Evolutionary conservation across 2,113 vertebrate species (phyloP).

Genomic region (Haplochromis vanheusdeni): DNA sequence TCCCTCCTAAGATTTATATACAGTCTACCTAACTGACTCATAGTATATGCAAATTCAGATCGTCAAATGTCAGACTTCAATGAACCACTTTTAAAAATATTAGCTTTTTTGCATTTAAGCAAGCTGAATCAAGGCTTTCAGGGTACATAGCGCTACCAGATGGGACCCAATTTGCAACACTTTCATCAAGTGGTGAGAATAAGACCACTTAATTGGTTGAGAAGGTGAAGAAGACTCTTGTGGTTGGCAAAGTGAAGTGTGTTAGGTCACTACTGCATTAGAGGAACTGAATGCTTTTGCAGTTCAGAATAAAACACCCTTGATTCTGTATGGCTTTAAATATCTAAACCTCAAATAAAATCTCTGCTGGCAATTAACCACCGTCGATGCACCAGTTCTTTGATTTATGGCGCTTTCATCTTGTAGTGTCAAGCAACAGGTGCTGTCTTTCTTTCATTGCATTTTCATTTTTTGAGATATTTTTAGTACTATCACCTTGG

Average conservation of each 20-base stretch:
- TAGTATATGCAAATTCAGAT: background rate
- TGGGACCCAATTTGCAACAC: constrained; percentile 6
- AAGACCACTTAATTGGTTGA: constrained; percentile 24
- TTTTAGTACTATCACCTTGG: constrained; percentile 1
- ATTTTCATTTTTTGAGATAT: background rate
- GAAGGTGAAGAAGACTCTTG: constrained; percentile 4
- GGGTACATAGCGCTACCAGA: background rate
- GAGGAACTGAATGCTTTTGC: background rate
- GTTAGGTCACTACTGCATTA: background rate
- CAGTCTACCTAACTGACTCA: background rate
- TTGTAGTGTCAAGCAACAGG: background rate
- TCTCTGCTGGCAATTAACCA: constrained; percentile 2
- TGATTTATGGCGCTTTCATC: constrained; percentile 17
- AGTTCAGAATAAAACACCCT: background rate
- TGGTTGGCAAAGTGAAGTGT: constrained; percentile 8
- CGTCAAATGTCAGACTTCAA: background rate
- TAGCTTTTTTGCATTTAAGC: background rate
- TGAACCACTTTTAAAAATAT: background rate
- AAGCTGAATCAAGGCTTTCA: background rate
- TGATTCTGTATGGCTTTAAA: background rate
- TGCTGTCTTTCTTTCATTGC: background rate
- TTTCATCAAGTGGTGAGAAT: constrained; percentile 14
- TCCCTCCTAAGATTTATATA: background rate
- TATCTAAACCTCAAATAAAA: background rate
- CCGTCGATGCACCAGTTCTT: background rate